Evolutionary conservation across 2,888 invertebrate genomes (phyloP).

Genomic region (Hypomecis atomaria): DNA sequence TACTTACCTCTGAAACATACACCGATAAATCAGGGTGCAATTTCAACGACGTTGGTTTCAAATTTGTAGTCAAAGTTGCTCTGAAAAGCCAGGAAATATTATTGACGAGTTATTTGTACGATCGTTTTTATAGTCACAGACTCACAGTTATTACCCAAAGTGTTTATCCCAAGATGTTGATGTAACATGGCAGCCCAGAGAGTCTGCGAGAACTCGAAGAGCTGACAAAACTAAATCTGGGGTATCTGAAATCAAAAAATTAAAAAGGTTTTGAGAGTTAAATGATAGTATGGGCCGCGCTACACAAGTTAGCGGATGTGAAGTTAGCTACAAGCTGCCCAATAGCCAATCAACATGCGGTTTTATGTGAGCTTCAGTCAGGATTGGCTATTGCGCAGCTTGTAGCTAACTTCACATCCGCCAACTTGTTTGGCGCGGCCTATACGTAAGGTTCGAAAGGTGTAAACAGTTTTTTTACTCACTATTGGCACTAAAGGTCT

Average conservation of each 20-base stretch:
- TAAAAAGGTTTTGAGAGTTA: not conserved
- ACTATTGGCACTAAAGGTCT: conserved; percentile 85
- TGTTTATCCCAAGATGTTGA: conserved; percentile 92
- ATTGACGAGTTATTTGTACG: not conserved
- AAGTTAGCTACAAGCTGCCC: too few species aligned
- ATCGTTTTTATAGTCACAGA: not conserved
- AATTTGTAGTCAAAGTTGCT: conserved; percentile 71
- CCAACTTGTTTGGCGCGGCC: too few species aligned
- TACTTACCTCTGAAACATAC: conserved; percentile 69
- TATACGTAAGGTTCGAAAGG: too few species aligned
- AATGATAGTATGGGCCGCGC: too few species aligned
- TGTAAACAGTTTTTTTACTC: conserved; percentile 47
- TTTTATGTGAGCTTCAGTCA: too few species aligned
- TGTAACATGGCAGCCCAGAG: conserved; percentile 90
- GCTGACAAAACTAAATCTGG: conserved; percentile 89
- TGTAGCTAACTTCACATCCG: too few species aligned
- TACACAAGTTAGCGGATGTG: too few species aligned
- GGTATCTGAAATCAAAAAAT: conserved; percentile 75
- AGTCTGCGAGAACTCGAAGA: conserved; percentile 90
- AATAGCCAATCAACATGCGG: too few species aligned
- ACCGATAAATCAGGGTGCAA: conserved; percentile 72
- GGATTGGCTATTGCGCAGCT: too few species aligned
- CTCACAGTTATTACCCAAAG: conserved; percentile 67
- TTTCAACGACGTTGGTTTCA: conserved; percentile 67
- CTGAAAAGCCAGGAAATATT: conserved; percentile 52